phyloP scores from a whole-genome alignment of 2,113 vertebrate genomes.

The Ginglymostoma cirratum region DNA sequence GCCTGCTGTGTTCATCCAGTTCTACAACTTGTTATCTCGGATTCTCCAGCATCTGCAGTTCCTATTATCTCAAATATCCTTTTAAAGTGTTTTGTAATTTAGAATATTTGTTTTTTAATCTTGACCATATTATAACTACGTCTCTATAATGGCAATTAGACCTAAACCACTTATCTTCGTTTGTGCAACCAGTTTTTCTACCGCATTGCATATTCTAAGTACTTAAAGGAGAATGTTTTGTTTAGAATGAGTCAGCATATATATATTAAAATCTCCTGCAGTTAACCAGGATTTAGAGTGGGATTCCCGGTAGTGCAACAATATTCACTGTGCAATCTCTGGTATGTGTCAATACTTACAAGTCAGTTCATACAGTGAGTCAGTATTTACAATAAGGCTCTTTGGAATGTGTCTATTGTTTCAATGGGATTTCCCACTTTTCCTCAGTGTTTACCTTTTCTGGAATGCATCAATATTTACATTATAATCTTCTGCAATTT shows the following conservation, averaged over 20 bases:
- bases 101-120: no score
- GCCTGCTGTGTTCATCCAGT: no score
- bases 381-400: not conserved
- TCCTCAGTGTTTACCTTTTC: not conserved
- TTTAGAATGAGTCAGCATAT: not conserved
- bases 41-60: no score
- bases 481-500: not conserved
- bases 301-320: not conserved
- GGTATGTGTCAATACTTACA: not conserved
- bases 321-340: not conserved
- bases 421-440: not conserved
- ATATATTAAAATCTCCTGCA: not conserved
- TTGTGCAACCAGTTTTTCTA: no score
- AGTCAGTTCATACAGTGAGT: not conserved
- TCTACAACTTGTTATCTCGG: no score
- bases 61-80: no score
- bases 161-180: no score
- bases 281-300: not conserved
- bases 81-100: no score
- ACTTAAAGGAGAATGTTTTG: not conserved
- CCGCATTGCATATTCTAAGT: not conserved
- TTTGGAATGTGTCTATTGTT: not conserved
- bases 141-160: no score
- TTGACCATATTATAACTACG: no score
- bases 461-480: not conserved